Evolutionary conservation across 2,888 invertebrate species (phyloP), one percentile per base, ranked within the genome.

Genomic region (Antheraea assamensis): DNA sequence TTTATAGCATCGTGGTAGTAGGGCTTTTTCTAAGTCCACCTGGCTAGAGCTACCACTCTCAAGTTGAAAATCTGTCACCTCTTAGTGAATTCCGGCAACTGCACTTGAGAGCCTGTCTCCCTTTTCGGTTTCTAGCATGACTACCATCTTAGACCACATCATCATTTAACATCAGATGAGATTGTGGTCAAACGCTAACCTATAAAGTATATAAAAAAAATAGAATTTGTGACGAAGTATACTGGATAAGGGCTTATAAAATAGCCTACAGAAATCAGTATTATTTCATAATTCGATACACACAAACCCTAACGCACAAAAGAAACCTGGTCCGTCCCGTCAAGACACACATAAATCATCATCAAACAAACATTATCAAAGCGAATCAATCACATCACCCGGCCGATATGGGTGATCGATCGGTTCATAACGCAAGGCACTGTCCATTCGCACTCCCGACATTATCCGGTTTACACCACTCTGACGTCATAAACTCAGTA

Each of bases 301-400:
- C n/a, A 61, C 30, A 64, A 17, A 64, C 27, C 30, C 15, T 64
- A 64, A 64, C 64, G 58, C 21, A 58, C 58, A 61, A 66, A 31
- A 31, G 31, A 66, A 31, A 30, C 66, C 31, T 31, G 66, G 24
- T 66, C 19, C 66, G 13, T 66, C 4, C 66, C 21, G 52, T 73
- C 70, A 73, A 70, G 73, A 21, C 73, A 52, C 24, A 52, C 68
- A 71, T 74, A 52, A 74, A 74, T 74, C 74, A 74, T 71, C 27
- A 71, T 74, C 55, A 74, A 31, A 64, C 71, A 64, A 49, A 21
- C 74, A 74, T 74, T 74, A 74, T 71, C 55, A 52, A 71, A 31
- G 71, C 68, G 52, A 66, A 64, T 71, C 74, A 71, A 66, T 74
- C 66, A 71, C 31, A 55, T 31, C n/a, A 74, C 35, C 70, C 73